Conservation (phyloP, 2,888 invertebrate species). For the Thecophora atra region DNA sequence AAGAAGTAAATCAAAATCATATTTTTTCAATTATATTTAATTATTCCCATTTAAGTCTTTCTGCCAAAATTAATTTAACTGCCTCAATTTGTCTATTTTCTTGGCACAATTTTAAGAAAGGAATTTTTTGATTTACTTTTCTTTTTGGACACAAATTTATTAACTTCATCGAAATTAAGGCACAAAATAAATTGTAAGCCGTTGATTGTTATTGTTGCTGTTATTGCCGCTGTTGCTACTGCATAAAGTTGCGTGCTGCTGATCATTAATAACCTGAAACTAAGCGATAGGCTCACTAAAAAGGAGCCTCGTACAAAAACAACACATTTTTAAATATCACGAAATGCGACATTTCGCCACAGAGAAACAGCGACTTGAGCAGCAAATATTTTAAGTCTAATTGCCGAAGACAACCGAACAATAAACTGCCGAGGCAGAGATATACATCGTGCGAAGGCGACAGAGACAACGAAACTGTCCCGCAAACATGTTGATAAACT, state of each 20-base stretch:
- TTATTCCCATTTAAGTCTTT: too few relatives aligned
- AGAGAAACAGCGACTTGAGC: not conserved
- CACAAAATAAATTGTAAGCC: constrained; percentile 11
- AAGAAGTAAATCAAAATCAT: not conserved
- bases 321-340: not conserved
- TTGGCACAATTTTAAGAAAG: not conserved
- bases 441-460: not conserved
- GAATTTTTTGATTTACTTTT: not conserved
- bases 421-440: not conserved
- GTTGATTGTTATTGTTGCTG: constrained; percentile 6
- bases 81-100: not conserved
- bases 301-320: not conserved
- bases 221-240: not conserved
- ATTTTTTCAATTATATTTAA: not conserved
- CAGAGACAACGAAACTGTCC: not conserved
- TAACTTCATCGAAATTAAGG: constrained; percentile 20
- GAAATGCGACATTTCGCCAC: constrained; percentile 32
- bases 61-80: too few relatives aligned
- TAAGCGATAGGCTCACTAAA: not conserved
- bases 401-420: constrained; percentile 31
- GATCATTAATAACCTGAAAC: constrained; percentile 33
- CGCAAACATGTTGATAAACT: constrained; percentile 8
- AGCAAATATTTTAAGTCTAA: constrained; percentile 35
- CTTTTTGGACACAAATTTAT: constrained; percentile 4
- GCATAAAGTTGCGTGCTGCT: constrained; percentile 33